phyloP scores from a whole-genome alignment of 2,888 invertebrate species.

The Cantharis flavilabris region DNA sequence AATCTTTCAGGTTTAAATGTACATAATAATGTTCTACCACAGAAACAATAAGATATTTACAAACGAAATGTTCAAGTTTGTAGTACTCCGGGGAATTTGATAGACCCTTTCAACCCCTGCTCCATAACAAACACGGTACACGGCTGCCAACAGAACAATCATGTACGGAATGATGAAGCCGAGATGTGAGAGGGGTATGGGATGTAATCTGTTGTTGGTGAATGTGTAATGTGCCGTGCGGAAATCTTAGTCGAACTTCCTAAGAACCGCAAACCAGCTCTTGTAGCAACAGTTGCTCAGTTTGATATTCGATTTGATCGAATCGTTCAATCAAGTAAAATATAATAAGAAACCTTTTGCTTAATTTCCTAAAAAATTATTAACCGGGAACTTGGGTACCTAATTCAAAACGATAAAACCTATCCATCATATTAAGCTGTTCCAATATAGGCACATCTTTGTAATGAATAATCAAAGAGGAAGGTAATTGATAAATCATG shows the following conservation, averaged over 20 bases:
- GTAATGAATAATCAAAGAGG: constrained; percentile 21
- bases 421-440: constrained; percentile 18
- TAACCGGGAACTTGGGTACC: not conserved
- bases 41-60: constrained; percentile 33
- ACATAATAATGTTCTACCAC: not conserved
- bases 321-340: not conserved
- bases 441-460: constrained; percentile 8
- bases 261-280: constrained; percentile 43
- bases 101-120: constrained; percentile 36
- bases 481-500: constrained; percentile 7
- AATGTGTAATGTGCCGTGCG: constrained; percentile 47
- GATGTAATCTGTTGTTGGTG: constrained; percentile 41
- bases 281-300: constrained; percentile 38
- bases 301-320: constrained; percentile 37
- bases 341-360: not conserved
- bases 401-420: constrained; percentile 20
- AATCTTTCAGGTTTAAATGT: constrained; percentile 5
- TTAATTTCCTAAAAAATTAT: not conserved
- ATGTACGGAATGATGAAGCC: constrained; percentile 37
- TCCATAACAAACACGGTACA: constrained; percentile 35
- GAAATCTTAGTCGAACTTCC: constrained; percentile 46
- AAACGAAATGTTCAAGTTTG: constrained; percentile 34
- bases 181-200: constrained; percentile 27
- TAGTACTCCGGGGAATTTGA: constrained; percentile 35
- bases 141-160: constrained; percentile 38